Evolutionary conservation across 2,888 invertebrate species (phyloP).

Genomic region (Leucophenga maculata): DNA sequence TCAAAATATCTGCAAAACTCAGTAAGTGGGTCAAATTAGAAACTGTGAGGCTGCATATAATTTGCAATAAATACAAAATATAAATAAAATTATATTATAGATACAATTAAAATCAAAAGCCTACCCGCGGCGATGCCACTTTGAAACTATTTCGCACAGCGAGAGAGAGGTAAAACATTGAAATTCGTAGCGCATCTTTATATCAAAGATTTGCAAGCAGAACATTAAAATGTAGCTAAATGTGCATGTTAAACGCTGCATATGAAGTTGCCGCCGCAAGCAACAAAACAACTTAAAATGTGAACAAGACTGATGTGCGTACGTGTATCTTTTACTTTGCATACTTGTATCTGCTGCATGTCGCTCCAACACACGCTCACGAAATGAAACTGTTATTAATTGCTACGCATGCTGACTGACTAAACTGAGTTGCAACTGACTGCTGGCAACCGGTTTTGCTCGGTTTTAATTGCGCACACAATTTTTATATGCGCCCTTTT

Average conservation of each 20-base stretch:
- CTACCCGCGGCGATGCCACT: not conserved
- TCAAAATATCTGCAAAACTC: too few relatives aligned
- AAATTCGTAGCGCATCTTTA: not conserved
- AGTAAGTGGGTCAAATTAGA: conserved; percentile 1
- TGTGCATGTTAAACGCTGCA: conserved; percentile 9
- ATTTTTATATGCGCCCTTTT: conserved; percentile 4
- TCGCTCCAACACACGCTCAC: too few relatives aligned
- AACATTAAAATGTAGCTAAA: not conserved
- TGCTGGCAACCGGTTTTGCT: conserved; percentile 6
- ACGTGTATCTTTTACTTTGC: too few relatives aligned
- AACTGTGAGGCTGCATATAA: not conserved
- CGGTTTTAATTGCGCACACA: too few relatives aligned
- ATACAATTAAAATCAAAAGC: not conserved
- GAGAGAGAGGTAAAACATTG: not conserved
- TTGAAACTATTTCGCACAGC: not conserved
- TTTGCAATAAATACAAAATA: not conserved
- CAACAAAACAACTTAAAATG: not conserved
- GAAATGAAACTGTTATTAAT: too few relatives aligned
- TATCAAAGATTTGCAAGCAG: not conserved
- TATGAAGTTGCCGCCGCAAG: conserved; percentile 9
- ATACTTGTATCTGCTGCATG: too few relatives aligned
- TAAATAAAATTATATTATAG: not conserved
- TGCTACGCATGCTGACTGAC: not conserved
- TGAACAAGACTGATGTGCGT: too few relatives aligned
- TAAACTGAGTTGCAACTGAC: too few relatives aligned